Evolutionary conservation across 2,797 vertebrate species (phyloP), one percentile per base, ranked within the genome.

Genomic region (Mycteria americana): DNA sequence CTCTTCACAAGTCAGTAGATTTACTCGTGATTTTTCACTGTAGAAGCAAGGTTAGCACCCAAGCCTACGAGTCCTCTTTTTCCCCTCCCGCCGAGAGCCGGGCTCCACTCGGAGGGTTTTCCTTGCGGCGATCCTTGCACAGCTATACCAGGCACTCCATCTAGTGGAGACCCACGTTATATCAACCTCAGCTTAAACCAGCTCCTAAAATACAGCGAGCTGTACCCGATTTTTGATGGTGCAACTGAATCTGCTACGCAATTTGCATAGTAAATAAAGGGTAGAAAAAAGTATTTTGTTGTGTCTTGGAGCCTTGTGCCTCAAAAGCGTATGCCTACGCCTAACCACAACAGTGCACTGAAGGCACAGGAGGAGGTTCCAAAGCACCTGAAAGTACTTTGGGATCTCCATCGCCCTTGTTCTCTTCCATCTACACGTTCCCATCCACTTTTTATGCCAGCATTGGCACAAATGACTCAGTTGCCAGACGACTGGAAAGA

Each of bases 391-490:
- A 1, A 3, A 8, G 15, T 3, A 24, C 37, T 11, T 5, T 0
- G 64, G 46, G 10, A 41, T 10, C 1, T 0, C 35, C 68, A 10
- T 2, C 0, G 3, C 2, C 41, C 24, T 50, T 15, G 23, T 46
- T 27, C 27, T 33, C 43, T 53, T n/a, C 2, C 1, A 0, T 1
- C 48, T 3, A 2, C 0, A 2, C 5, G 5, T 7, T 30, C 24
- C 69, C 30, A 7, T 1, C 9, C 21, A 4, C 33, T 15, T 13
- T 4, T 7, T 2, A 1, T 0, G 46, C 35, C 6, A 8, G 25
- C 24, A 0, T 0, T 9, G 28, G 56, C 73, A 21, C 27, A 27
- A 4, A 7, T 5, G 30, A 2, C 24, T 8, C 11, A 1, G 14
- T 0, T 54, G 60, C 25, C 87, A n/a, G 62, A 6, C 27, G 33